Percentiles rank a stretch among this genome's conserved stretches.
Evolutionary conservation across 2,888 invertebrate genomes (phyloP).

Genomic region (Spodoptera littoralis): DNA sequence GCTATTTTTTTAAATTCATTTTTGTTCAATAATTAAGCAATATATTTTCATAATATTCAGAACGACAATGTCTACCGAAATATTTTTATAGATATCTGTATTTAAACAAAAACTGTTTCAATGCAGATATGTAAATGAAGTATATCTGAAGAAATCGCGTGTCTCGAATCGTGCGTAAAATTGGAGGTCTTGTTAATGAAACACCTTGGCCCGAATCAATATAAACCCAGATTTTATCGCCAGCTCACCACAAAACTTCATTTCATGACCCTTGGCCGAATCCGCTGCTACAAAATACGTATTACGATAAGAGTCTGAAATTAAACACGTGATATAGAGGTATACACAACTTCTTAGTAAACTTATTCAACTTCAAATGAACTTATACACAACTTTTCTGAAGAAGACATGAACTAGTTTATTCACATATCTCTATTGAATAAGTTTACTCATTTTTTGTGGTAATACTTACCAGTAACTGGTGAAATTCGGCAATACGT

Average conservation of each 20-base stretch:
- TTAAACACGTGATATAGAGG: constrained; percentile 7
- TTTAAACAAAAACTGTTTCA: not conserved
- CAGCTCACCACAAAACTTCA: constrained; percentile 57
- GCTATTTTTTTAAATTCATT: not conserved
- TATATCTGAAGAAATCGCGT: constrained; percentile 49
- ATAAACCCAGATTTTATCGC: constrained; percentile 69
- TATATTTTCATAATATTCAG: constrained; percentile 30
- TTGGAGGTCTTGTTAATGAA: constrained; percentile 58
- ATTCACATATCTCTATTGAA: not conserved
- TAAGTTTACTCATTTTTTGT: constrained; percentile 6
- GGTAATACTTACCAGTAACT: constrained; percentile 25
- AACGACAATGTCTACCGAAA: not conserved
- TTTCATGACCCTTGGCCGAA: constrained; percentile 50
- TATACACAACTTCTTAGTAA: constrained; percentile 13
- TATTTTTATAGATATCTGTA: constrained; percentile 1
- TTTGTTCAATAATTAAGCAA: constrained; percentile 20
- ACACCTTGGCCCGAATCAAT: constrained; percentile 70
- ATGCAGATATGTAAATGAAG: constrained; percentile 25
- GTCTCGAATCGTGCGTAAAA: constrained; percentile 41
- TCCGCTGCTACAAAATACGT: constrained; percentile 15
- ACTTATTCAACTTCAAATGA: constrained; percentile 29
- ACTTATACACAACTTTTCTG: constrained; percentile 24
- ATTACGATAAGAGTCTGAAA: constrained; percentile 22
- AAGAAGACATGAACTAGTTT: not conserved
- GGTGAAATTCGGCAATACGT: not conserved